These are phyloP conservation scores for Oxyura jamaicensis DNA, from an alignment of 2,113 vertebrate species.

Conservation along the genomic window DNA sequence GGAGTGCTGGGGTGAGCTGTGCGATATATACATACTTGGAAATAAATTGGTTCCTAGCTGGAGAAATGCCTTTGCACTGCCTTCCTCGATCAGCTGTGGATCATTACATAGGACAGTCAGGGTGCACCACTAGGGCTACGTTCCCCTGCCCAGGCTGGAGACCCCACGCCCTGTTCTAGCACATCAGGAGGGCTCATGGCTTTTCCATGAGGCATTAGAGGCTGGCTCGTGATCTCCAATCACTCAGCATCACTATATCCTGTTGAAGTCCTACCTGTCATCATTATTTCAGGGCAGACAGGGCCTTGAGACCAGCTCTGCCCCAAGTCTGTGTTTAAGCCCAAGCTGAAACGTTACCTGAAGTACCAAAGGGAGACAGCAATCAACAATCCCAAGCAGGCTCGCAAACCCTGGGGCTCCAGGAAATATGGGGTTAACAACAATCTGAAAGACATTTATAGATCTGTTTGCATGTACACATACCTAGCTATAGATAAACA, in stretches of 20 bases:
- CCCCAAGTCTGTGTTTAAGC: not conserved
- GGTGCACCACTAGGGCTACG: not conserved
- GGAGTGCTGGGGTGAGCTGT: not conserved
- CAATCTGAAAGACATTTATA: not conserved
- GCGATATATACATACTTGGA: not conserved
- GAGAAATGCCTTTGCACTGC: not conserved
- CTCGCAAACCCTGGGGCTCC: not conserved
- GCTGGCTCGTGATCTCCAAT: not conserved
- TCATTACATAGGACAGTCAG: rapidly evolving
- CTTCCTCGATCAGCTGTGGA: not conserved
- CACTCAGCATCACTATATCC: too few relatives aligned
- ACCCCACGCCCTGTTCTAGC: not conserved
- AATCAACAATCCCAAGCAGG: rapidly evolving
- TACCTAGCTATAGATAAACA: not conserved
- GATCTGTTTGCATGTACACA: rapidly evolving
- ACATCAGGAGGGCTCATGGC: not conserved
- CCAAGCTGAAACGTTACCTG: not conserved
- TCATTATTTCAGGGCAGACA: not conserved
- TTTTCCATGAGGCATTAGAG: not conserved
- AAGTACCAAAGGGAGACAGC: not conserved
- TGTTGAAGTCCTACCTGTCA: not conserved
- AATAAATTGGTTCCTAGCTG: not conserved
- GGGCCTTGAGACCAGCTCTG: not conserved
- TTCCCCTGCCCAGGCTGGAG: not conserved
- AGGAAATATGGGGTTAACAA: not conserved